Evolutionary conservation across 1,140 invertebrate species (phyloP).

Genomic region (Mercenaria mercenaria): DNA sequence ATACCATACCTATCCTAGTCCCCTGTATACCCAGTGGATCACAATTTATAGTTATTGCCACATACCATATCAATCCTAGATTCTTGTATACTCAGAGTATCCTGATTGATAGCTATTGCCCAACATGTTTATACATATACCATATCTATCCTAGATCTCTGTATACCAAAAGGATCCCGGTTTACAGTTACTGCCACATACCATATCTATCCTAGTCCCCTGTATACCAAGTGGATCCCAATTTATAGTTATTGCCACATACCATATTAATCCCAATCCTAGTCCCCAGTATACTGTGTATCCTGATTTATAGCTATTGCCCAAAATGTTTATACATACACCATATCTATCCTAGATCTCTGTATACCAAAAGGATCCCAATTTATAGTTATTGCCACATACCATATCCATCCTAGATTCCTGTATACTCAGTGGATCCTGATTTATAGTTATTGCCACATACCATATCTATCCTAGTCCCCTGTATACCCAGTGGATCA

Average conservation of each 20-base stretch:
- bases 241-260: slow-evolving; percentile 98
- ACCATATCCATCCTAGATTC: slow-evolving; percentile 81
- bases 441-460: slow-evolving; percentile 96
- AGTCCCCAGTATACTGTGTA: too few relatives aligned
- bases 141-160: slow-evolving; percentile 86
- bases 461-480: too few relatives aligned
- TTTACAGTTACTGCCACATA: slow-evolving; percentile 96
- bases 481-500: too few relatives aligned
- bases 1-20: slow-evolving; percentile 1
- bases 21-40: slow-evolving; percentile 97
- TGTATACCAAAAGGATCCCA: slow-evolving; percentile 99
- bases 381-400: slow-evolving; percentile 95
- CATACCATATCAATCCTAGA: too few relatives aligned
- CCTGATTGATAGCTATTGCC: too few relatives aligned
- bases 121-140: too few relatives aligned
- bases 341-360: slow-evolving; percentile 83
- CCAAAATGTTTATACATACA: too few relatives aligned
- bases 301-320: too few relatives aligned
- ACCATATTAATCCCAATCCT: too few relatives aligned
- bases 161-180: slow-evolving; percentile 98
- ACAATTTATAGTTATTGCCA: slow-evolving; percentile 98
- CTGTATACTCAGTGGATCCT: slow-evolving; percentile 97
- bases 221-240: slow-evolving; percentile 98
- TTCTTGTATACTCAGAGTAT: too few relatives aligned
- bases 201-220: slow-evolving; percentile 83